These are phyloP conservation scores for Empidonax alnorum DNA, from an alignment of 2,113 vertebrate species.

Conservation along the genomic window DNA sequence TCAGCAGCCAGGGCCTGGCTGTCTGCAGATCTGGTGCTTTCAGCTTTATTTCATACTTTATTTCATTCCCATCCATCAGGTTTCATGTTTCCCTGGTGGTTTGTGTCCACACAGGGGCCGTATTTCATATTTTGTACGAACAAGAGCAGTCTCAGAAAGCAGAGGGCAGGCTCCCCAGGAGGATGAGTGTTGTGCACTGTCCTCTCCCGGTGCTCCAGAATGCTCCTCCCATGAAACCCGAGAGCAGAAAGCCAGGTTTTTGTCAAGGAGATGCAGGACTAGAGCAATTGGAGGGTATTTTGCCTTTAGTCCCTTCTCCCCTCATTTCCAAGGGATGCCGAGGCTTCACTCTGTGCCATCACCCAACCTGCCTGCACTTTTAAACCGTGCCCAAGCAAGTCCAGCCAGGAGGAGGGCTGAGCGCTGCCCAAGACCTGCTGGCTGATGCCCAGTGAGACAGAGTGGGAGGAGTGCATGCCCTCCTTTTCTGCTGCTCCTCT, in stretches of 20 bases:
- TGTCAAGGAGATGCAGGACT: neutral
- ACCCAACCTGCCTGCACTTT: neutral
- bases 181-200: neutral
- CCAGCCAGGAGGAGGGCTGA: neutral
- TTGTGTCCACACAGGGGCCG: neutral
- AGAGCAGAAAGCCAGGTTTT: neutral
- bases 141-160: neutral
- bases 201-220: neutral
- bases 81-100: neutral
- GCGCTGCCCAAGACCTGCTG: fast-evolving
- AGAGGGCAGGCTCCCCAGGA: neutral
- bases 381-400: neutral
- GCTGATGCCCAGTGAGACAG: neutral
- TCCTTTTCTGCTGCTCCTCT: neutral
- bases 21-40: neutral
- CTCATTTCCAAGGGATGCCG: neutral
- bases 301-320: neutral
- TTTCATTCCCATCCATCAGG: neutral
- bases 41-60: neutral
- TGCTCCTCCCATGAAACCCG: neutral
- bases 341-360: neutral
- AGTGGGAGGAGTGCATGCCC: neutral
- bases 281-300: neutral
- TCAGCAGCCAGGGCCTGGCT: neutral
- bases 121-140: neutral